Conservation (phyloP, 2,888 invertebrate species). For the Noctua janthina region DNA sequence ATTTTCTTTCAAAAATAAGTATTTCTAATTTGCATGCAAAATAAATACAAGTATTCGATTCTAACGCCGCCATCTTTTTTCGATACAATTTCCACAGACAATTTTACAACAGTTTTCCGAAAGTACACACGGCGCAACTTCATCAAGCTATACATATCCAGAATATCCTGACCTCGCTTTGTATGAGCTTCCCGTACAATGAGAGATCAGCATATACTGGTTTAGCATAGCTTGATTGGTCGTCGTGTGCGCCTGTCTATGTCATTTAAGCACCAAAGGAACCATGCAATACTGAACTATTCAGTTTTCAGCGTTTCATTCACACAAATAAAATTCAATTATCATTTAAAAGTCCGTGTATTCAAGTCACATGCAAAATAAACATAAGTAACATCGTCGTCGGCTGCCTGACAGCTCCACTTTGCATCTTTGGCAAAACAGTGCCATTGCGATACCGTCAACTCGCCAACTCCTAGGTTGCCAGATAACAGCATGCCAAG, state of each 20-base stretch:
- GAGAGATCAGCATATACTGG: no score
- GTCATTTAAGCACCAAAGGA: neutral
- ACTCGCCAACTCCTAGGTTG: conserved; percentile 66
- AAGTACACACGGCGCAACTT: neutral
- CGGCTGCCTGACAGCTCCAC: conserved; percentile 49
- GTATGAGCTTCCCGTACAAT: no score
- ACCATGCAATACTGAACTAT: neutral
- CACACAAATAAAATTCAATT: neutral
- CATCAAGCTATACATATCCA: no score
- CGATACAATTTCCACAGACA: neutral
- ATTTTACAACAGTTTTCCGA: neutral
- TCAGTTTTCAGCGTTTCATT: neutral
- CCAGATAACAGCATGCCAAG: conserved; percentile 74
- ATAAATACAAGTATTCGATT: no score
- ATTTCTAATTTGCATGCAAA: no score
- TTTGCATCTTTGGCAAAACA: conserved; percentile 69
- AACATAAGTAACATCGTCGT: conserved; percentile 9
- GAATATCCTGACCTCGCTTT: no score
- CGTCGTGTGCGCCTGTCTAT: neutral
- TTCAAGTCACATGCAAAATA: conserved; percentile 28
- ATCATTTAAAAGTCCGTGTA: conserved; percentile 1
- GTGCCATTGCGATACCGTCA: conserved; percentile 67
- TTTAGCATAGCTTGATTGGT: no score
- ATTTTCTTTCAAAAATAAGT: no score
- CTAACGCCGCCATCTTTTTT: neutral